These are phyloP conservation scores for Camponotus fellah DNA, from an alignment of 2,888 invertebrate species.

Conservation along the genomic window DNA sequence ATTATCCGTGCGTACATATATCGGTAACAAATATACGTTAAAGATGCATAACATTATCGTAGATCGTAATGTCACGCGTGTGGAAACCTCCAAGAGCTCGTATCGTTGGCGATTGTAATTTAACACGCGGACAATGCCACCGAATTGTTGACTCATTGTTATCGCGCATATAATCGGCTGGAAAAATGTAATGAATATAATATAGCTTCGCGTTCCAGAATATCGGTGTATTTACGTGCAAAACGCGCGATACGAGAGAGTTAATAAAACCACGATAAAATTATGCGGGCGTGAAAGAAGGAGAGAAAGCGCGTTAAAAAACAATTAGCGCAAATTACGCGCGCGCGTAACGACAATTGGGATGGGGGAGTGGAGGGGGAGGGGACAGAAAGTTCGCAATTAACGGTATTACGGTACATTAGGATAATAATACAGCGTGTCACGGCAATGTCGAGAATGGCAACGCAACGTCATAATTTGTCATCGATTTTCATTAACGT, in stretches of 20 bases:
- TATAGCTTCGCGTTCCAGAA: not conserved
- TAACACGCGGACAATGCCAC: constrained; percentile 33
- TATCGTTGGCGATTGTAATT: constrained; percentile 40
- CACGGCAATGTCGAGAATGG: constrained; percentile 16
- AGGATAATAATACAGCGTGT: constrained; percentile 22
- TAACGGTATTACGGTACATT: constrained; percentile 45
- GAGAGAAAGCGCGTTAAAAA: constrained; percentile 5
- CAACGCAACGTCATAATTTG: constrained; percentile 45
- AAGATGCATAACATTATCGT: constrained; percentile 52
- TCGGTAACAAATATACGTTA: constrained; percentile 33
- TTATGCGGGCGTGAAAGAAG: not conserved
- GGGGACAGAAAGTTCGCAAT: constrained; percentile 28
- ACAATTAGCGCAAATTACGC: not conserved
- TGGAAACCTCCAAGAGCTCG: constrained; percentile 11
- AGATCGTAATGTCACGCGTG: constrained; percentile 20
- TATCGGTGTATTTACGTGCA: not conserved
- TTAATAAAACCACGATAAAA: not conserved
- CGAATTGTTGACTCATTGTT: not conserved
- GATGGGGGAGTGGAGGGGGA: no score
- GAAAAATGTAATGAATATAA: constrained; percentile 28
- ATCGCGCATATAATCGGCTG: constrained; percentile 18
- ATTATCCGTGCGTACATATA: not conserved
- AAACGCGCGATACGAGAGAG: not conserved
- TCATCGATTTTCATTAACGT: constrained; percentile 54
- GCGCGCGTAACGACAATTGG: not conserved